phyloP scores from a whole-genome alignment of 2,888 invertebrate species.

The Tetragonisca angustula region DNA sequence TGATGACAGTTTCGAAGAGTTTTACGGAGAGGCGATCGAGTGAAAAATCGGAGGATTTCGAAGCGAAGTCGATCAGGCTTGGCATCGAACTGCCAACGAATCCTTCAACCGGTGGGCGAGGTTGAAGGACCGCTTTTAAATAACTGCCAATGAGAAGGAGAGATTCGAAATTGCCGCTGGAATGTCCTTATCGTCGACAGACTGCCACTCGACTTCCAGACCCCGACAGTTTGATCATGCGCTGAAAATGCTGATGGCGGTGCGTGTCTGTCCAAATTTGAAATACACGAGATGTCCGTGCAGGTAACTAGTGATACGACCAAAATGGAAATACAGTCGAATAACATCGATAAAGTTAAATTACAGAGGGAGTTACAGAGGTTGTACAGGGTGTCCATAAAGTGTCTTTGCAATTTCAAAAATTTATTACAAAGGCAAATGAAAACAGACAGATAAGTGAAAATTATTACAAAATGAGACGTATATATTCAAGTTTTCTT shows the following conservation, averaged over 20 bases:
- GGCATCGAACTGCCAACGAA: constrained; percentile 48
- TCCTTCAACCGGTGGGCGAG: constrained; percentile 41
- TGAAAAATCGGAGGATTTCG: constrained; percentile 13
- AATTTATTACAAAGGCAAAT: no score
- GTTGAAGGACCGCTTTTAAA: constrained; percentile 72
- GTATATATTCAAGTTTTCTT: no score
- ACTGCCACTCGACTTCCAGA: constrained; percentile 73
- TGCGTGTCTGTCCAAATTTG: neutral
- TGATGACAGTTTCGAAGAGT: neutral
- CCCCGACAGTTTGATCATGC: constrained; percentile 3
- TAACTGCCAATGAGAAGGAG: constrained; percentile 74
- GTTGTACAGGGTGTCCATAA: no score
- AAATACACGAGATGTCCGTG: no score
- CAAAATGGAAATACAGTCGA: no score
- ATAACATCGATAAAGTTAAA: no score
- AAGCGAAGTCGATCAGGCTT: constrained; percentile 31
- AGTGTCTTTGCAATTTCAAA: no score
- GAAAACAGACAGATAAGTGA: no score
- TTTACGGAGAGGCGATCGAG: neutral
- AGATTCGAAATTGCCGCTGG: constrained; percentile 73
- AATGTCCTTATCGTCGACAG: constrained; percentile 73
- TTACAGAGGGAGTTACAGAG: no score
- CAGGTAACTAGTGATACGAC: no score
- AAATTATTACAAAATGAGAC: no score
- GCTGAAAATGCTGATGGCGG: neutral